phyloP scores from a whole-genome alignment of 2,797 vertebrate species.

The Chelon auratus region DNA sequence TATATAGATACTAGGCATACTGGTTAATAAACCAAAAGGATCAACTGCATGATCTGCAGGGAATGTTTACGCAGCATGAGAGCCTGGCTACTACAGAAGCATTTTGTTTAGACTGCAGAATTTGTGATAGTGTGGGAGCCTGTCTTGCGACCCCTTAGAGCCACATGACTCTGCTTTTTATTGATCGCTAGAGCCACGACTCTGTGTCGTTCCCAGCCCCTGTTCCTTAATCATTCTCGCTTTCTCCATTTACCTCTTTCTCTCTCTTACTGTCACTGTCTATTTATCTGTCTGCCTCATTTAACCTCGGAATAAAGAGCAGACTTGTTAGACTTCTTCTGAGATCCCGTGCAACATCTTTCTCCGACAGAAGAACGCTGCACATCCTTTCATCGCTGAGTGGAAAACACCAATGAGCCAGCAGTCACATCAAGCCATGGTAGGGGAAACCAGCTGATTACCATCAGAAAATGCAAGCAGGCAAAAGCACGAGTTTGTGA shows the following conservation, averaged over 20 bases:
- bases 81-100: slow-evolving; percentile 3
- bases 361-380: background rate
- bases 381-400: background rate
- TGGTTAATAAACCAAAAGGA: slow-evolving; percentile 30
- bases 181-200: slow-evolving; percentile 39
- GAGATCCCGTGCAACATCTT: background rate
- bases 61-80: background rate
- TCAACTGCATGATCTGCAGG: slow-evolving; percentile 27
- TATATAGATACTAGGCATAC: background rate
- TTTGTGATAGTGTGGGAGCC: slow-evolving; percentile 24
- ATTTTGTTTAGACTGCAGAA: slow-evolving; percentile 44
- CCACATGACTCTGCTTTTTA: slow-evolving; percentile 53
- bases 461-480: slow-evolving; percentile 4
- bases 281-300: slow-evolving; percentile 1
- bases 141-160: slow-evolving; percentile 39
- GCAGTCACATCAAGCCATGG: background rate
- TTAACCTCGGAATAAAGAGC: background rate
- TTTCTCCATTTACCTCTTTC: slow-evolving; percentile 23
- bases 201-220: slow-evolving; percentile 4
- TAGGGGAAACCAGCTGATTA: slow-evolving; percentile 2
- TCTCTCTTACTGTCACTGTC: slow-evolving; percentile 11
- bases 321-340: background rate
- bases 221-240: slow-evolving; percentile 19
- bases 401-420: background rate
- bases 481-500: background rate